Evolutionary conservation across 2,888 invertebrate species (phyloP).

Genomic region (Tenthredo notha): DNA sequence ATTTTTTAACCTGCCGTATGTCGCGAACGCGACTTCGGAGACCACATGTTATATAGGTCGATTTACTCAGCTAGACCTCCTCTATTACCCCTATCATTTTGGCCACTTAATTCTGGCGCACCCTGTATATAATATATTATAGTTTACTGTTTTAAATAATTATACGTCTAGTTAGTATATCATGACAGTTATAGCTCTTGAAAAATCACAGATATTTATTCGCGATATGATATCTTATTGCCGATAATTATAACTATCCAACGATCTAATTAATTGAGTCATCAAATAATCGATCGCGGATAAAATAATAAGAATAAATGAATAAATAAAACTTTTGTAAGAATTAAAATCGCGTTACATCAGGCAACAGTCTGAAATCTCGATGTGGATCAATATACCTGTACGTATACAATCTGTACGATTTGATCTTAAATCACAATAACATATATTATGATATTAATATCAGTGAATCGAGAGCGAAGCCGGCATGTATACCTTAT

Average conservation of each 20-base stretch:
- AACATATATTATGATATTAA: neutral
- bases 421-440: neutral
- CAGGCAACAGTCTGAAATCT: neutral
- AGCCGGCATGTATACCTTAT: too few relatives aligned
- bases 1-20: too few relatives aligned
- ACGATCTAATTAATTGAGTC: neutral
- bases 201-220: neutral
- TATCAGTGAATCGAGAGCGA: neutral
- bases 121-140: too few relatives aligned
- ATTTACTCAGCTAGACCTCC: too few relatives aligned
- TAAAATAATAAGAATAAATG: neutral
- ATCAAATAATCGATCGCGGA: neutral
- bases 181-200: neutral
- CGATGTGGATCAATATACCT: neutral
- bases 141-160: too few relatives aligned
- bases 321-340: neutral
- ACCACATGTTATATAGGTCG: too few relatives aligned
- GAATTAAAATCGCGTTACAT: too few relatives aligned
- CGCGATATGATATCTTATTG: neutral
- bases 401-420: neutral
- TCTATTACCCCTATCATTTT: too few relatives aligned
- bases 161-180: neutral
- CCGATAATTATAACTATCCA: neutral
- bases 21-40: too few relatives aligned
- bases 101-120: too few relatives aligned